Evolutionary conservation across 1,140 invertebrate species (phyloP), one percentile per base, ranked within the genome.

Genomic region (Listronotus bonariensis): DNA sequence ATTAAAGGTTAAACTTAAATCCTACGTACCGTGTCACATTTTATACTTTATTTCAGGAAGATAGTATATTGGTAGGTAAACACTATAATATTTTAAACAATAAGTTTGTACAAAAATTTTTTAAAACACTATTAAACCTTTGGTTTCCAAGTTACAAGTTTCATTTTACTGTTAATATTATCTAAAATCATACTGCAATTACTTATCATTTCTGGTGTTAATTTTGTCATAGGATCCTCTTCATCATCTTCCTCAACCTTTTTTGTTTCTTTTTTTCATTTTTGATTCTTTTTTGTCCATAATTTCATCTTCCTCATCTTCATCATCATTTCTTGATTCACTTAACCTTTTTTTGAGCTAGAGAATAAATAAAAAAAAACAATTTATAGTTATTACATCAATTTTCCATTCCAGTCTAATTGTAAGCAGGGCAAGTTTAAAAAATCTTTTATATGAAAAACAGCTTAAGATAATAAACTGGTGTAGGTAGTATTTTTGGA

Each of bases 141-240:
- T 15, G 87, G 87, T 67, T 86, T 87, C 88, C 88, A 90, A 1
- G 84, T 86, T 49, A 89, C 87, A 31, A 84, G 77, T 20, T 80
- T 76, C 81, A 90, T 85, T 80, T 90, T 90, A 42, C 87, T 83
- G 73, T 91, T 90, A 20, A 91, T 80, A 76, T 90, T 88, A 56
- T 85, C 82, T n/a, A 91, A 77, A 71, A 91, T 89, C 10, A 88
- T 80, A 4, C 82, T 81, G 72, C 82, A 86, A 10, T 84, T 82
- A 38, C 82, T 74, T 64, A 83, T 83, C 68, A 85, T 85, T 66
- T 85, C 83, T 14, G 80, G 79, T 36, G 81, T 80, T 51, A 85
- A 71, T 64, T 79, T 78, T 65, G 78, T 79, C 5, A 83, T 79
- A 9, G 80, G 77, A 61, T 85, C 83, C 73, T 81, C 82, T 72